Evolutionary conservation across 2,797 vertebrate species (phyloP), one percentile per base, ranked within the genome.

Genomic region (Betta splendens): DNA sequence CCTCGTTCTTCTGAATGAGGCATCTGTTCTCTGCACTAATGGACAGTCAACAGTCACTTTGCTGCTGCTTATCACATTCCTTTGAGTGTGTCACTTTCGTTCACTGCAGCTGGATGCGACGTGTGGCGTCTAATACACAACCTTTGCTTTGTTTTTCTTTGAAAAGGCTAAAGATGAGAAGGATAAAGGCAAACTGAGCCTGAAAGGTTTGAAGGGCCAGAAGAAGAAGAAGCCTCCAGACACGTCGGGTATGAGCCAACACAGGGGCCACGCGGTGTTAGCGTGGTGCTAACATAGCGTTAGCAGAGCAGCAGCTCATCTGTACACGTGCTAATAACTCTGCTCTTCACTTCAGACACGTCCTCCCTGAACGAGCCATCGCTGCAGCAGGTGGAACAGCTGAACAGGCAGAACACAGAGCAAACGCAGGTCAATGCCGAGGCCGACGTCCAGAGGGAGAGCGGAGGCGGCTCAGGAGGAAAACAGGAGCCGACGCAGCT

Each of bases 371-470:
- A 77, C 18, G 87, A 72, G 28, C 81, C 89, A 0, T 81, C 61
- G 29, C 88, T 70, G 49, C 91, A 87, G 46, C 89, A 92, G 29
- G 68, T 96, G 53, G 86, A 93, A 53, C 89, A 94, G 40, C 91
- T 94, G 75, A 95, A 95, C 88, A 79, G 90, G 78, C 92, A 95
- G 89, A 96, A 96, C 86, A 20, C 64, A 3, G 84, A 87, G 47
- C 66, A 83, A 62, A 89, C 70, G 42, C 74, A 81, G 15, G 72
- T 64, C 53, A 79, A 67, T 13, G 3, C 42, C 0, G 83, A 84
- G 20, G 55, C 66, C 1, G 84, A 79, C 9, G 38, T 2, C 28
- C 64, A 71, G 40, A 57, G n/a, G 13, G 76, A 76, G n/a, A 64
- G 64, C 28, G 8, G 60, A 31, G 72, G 59, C 28, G 44, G 56